Conservation (phyloP, 2,888 invertebrate species). For the Metopia argyrocephala region DNA sequence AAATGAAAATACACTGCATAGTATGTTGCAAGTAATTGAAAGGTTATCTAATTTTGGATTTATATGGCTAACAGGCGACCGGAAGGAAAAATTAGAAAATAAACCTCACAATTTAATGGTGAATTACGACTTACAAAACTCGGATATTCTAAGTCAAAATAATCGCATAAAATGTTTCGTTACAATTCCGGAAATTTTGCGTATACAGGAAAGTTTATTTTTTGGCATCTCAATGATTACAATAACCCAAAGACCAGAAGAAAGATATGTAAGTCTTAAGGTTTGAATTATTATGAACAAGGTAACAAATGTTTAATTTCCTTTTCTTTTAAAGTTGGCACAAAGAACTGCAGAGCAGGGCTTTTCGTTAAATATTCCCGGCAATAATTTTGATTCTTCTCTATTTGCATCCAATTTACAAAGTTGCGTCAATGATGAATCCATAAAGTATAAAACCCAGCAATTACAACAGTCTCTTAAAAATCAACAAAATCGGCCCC, state of each 20-base stretch:
- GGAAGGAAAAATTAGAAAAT: background rate
- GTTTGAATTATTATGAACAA: background rate
- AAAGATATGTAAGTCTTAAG: slow-evolving; percentile 40
- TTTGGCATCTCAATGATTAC: slow-evolving; percentile 27
- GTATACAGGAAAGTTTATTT: slow-evolving; percentile 36
- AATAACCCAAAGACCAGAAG: slow-evolving; percentile 16
- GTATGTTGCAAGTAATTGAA: background rate
- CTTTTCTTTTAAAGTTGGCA: slow-evolving; percentile 31
- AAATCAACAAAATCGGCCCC: slow-evolving; percentile 22
- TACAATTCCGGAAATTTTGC: slow-evolving; percentile 25
- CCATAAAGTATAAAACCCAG: background rate
- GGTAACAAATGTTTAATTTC: background rate
- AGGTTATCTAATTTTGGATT: slow-evolving; percentile 24
- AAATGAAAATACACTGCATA: background rate
- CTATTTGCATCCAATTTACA: background rate
- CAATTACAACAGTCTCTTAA: slow-evolving; percentile 4
- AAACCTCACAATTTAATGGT: slow-evolving; percentile 16
- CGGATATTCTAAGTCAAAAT: background rate
- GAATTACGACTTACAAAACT: background rate
- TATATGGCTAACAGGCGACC: slow-evolving; percentile 21
- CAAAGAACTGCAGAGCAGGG: slow-evolving; percentile 29
- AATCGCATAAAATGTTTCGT: slow-evolving; percentile 17
- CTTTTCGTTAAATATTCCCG: slow-evolving; percentile 2
- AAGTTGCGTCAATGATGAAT: background rate
- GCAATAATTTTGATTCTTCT: background rate